Evolutionary conservation across 2,797 vertebrate genomes (phyloP).

Genomic region (Toxotes lorentzi): DNA sequence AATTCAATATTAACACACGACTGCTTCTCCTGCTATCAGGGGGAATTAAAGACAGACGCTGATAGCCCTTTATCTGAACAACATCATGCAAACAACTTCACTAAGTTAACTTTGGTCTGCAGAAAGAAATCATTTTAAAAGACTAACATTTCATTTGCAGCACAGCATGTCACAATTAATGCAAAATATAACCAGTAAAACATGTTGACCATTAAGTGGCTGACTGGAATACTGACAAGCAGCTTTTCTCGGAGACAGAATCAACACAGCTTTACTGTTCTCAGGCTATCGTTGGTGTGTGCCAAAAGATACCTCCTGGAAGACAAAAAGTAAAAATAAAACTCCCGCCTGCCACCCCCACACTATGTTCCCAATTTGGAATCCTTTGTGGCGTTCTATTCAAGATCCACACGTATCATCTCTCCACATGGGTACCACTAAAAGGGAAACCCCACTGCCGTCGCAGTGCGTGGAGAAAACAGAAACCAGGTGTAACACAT

Average conservation of each 20-base stretch:
- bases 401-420: constrained; percentile 83
- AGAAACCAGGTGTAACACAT: constrained; percentile 81
- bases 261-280: constrained; percentile 31
- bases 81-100: background rate
- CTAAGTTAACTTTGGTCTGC: background rate
- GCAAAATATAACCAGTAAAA: background rate
- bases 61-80: background rate
- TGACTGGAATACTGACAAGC: background rate
- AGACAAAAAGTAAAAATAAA: constrained; percentile 75
- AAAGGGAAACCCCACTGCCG: constrained; percentile 73
- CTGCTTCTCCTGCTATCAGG: background rate
- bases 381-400: constrained; percentile 83
- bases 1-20: background rate
- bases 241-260: constrained; percentile 11
- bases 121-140: background rate
- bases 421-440: constrained; percentile 81
- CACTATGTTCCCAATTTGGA: constrained; percentile 68
- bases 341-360: constrained; percentile 43
- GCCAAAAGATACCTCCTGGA: constrained; percentile 54
- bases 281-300: constrained; percentile 41
- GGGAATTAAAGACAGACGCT: background rate
- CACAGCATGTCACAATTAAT: constrained; percentile 5
- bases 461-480: constrained; percentile 77
- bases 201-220: background rate
- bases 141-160: background rate